These are phyloP conservation scores for Stramonita haemastoma DNA, from an alignment of 2,888 invertebrate genomes.

Conservation along the genomic window DNA sequence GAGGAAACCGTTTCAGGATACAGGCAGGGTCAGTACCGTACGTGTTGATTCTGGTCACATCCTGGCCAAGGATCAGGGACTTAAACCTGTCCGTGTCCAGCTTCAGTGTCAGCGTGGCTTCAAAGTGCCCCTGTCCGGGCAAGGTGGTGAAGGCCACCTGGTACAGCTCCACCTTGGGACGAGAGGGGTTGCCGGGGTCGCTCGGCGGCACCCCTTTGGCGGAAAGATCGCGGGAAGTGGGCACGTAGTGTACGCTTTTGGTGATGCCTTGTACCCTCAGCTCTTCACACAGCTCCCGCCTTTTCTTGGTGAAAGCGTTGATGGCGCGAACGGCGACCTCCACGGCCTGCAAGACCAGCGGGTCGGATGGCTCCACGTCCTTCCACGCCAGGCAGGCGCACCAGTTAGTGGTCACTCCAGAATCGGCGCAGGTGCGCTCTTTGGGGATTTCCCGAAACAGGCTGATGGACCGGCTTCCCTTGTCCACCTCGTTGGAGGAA, in stretches of 20 bases:
- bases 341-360: constrained; percentile 81
- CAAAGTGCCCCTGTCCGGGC: constrained; percentile 89
- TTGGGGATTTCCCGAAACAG: constrained; percentile 79
- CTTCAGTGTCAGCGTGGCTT: constrained; percentile 86
- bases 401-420: constrained; percentile 96
- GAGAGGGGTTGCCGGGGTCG: neutral
- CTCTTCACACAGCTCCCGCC: constrained; percentile 73
- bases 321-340: constrained; percentile 71
- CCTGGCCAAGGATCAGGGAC: constrained; percentile 82
- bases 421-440: constrained; percentile 89
- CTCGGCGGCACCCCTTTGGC: neutral
- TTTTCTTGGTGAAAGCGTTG: constrained; percentile 82
- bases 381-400: constrained; percentile 95
- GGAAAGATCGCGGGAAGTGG: neutral
- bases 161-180: constrained; percentile 79
- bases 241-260: constrained; percentile 85
- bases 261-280: constrained; percentile 82
- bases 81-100: constrained; percentile 81
- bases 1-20: constrained; percentile 81
- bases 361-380: constrained; percentile 80
- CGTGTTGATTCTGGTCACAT: constrained; percentile 88
- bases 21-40: constrained; percentile 91
- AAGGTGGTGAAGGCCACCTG: constrained; percentile 88
- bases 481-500: constrained; percentile 46
- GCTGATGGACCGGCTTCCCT: constrained; percentile 68